Base-by-base conservation (phyloP, 1,140 invertebrate genomes). In the Copidosoma floridanum region DNA sequence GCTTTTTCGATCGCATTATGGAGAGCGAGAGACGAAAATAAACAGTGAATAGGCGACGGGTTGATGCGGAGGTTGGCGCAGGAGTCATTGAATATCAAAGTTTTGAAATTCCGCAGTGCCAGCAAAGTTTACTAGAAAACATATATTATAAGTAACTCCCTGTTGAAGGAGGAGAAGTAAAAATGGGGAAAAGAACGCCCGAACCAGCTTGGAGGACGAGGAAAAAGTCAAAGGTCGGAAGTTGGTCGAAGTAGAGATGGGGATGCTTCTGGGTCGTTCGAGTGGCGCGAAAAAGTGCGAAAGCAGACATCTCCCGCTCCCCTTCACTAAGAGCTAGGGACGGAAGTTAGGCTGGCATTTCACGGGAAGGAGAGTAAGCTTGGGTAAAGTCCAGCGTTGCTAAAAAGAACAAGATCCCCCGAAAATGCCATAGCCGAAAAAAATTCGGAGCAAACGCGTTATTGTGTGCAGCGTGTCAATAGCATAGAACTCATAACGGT, bases 81-180 rank as follows among this genome's bases (percentile, higher is more conserved):
- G 61, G 65, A 72, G 71, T 73, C 72, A 73, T 72, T 69, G 70
- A 73, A 73, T 73, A 73, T 73, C 67, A 73, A 72, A 74, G 71
- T 74, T 74, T 69, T 63, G 66, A 67, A 73, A 72, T 71, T 71
- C 59, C 68, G 69, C 70, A 69, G 65, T 72, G 69, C 70, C 52
- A 50, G 71, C 65, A 64, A 73, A 73, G 63, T 74, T 73, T 65
- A 71, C 68, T 73, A 50, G 71, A 73, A 74, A 72, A 71, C 68
- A 71, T 71, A 71, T 71, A 67, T 74, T 74, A 73, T 74, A 72
- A 74, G 68, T 71, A 69, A 74, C 65, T 73, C 51, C 29, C 38
- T n/a, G 38, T 14, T 50, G 35, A 18, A 27, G 35, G 27, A 26
- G 12, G 35, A 46, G 54, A 12, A 21, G 14, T 11, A 11, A 21